Evolutionary conservation across 2,113 vertebrate genomes (phyloP), one percentile per base, ranked within the genome.

Genomic region (Stegostoma tigrinum): DNA sequence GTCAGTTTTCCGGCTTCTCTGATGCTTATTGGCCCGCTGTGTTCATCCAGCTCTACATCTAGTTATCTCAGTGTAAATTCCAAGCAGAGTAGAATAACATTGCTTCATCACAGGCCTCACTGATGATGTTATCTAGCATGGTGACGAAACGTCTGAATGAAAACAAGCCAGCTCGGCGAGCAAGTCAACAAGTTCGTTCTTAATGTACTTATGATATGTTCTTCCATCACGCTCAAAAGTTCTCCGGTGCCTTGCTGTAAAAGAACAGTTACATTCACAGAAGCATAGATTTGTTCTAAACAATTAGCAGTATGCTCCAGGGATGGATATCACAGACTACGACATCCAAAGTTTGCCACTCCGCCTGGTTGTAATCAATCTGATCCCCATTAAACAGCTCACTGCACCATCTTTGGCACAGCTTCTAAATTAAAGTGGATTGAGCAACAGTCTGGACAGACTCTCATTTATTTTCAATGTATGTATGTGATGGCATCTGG

Each of bases 391-490:
- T 95, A 95, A 72, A 8, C 94, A 42, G 42, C 64, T 95, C n/a
- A 48, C 68, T 95, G 94, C 67, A 72, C 0, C 45, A 21, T 45
- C 66, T 10, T 42, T 30, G 21, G n/a, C 61, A 94, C 34, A 45
- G 91, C 19, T n/a, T n/a, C n/a, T n/a, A n/a, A n/a, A n/a, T n/a
- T n/a, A n/a, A n/a, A n/a, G n/a, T n/a, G 42, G 67, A 72, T 48
- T 95, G 67, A 66, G 94, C 68, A 52, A 52, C 34, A 17, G 23
- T 70, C 67, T 70, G 68, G 10, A 70, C 42, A 91, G 89, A 66
- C 66, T 91, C 61, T 91, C 89, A 95, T 95, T 95, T 95, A 95
- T 15, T 95, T 70, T 52, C 64, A 72, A 72, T 45, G 45, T 19
- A 8, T 55, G 17, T 6, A 6, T 66, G 64, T 15, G 5, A 72